Conservation (phyloP, 30 jellyfish, hydroid and myxozoan species). For the Mastigias papua region DNA sequence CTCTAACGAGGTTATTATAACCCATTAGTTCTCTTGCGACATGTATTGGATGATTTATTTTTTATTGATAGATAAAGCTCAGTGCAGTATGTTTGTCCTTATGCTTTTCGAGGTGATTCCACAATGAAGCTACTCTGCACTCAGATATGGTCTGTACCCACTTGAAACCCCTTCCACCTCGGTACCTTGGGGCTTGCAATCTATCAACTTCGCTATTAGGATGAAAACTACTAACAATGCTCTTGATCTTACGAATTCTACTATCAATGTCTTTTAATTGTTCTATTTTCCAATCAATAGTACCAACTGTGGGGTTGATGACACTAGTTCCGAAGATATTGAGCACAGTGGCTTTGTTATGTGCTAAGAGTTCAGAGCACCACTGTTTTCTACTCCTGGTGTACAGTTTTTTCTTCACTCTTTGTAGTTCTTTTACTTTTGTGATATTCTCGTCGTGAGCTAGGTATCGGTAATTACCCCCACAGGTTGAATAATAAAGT, state of each 20-base stretch:
- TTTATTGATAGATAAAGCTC: too few relatives aligned
- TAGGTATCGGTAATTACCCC: slow-evolving; percentile 35
- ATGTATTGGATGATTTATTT: not conserved
- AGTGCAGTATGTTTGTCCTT: not conserved
- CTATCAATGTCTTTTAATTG: slow-evolving; percentile 49
- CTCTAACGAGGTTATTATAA: not conserved
- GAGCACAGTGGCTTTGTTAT: slow-evolving; percentile 61
- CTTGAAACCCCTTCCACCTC: too few relatives aligned
- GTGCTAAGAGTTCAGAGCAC: slow-evolving; percentile 49
- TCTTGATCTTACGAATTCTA: slow-evolving; percentile 26
- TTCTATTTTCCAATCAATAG: slow-evolving; percentile 61
- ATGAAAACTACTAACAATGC: slow-evolving; percentile 6
- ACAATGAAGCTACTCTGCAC: not conserved
- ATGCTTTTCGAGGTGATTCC: not conserved
- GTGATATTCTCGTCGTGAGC: too few relatives aligned
- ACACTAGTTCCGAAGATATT: slow-evolving; percentile 42
- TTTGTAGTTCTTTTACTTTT: slow-evolving; percentile 39
- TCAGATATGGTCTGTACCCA: not conserved
- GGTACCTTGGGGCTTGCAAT: not conserved
- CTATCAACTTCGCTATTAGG: not conserved
- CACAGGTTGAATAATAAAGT: slow-evolving; percentile 29
- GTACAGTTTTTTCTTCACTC: slow-evolving; percentile 34
- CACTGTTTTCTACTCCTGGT: slow-evolving; percentile 40
- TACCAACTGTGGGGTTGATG: slow-evolving; percentile 43
- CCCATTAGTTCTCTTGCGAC: not conserved